phyloP scores from a whole-genome alignment of 2,797 vertebrate genomes.

The Simalia tracyae region DNA sequence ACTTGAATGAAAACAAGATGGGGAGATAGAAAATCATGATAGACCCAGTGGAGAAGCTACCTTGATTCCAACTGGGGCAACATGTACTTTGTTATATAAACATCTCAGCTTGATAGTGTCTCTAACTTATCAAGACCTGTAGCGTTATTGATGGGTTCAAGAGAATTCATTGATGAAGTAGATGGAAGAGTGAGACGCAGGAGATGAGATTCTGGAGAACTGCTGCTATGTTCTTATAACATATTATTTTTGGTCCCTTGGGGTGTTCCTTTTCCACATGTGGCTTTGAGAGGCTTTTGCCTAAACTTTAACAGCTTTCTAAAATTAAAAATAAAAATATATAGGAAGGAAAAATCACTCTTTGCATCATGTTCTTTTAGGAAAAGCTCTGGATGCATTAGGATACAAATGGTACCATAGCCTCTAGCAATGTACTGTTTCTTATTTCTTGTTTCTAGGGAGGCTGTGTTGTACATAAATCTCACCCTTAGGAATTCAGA shows the following conservation, averaged over 20 bases:
- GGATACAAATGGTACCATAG: constrained; percentile 40
- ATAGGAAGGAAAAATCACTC: too few species aligned
- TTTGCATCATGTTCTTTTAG: constrained; percentile 38
- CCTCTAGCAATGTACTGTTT: background rate
- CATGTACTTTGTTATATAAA: background rate
- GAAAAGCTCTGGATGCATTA: constrained; percentile 36
- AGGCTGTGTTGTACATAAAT: constrained; percentile 12
- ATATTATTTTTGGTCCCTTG: constrained; percentile 42
- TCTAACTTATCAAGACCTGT: background rate
- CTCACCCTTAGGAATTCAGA: constrained; percentile 35
- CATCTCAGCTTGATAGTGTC: background rate
- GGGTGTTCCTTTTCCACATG: constrained; percentile 25
- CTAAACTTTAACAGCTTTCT: constrained; percentile 13
- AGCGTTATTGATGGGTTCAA: background rate
- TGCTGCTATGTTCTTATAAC: constrained; percentile 22
- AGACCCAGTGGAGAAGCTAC: too few species aligned
- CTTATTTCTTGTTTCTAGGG: constrained; percentile 18
- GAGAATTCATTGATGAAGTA: background rate
- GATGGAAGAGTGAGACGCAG: background rate
- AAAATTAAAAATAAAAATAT: background rate
- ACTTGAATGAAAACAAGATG: background rate
- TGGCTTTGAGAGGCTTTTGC: background rate
- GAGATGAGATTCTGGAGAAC: background rate
- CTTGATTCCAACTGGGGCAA: background rate
- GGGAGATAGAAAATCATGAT: background rate